Evolutionary conservation across 37 sponge, comb jelly and placozoan species (phyloP).

Genomic region (Chondrilla cf. caribensis): DNA sequence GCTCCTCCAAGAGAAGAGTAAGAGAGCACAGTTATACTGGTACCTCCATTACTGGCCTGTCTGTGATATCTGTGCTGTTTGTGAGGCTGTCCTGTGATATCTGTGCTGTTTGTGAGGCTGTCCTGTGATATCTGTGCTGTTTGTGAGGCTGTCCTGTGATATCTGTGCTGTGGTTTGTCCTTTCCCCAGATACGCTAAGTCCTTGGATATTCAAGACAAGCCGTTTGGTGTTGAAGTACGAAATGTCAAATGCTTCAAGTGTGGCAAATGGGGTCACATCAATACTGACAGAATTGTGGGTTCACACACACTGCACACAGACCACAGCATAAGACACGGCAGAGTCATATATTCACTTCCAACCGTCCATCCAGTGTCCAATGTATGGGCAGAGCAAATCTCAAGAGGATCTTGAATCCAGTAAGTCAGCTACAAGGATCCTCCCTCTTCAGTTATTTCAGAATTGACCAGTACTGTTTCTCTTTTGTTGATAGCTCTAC

Average conservation of each 20-base stretch:
- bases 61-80: no score
- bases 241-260: slow-evolving; percentile 90
- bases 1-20: slow-evolving; percentile 61
- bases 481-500: neutral
- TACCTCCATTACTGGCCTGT: no score
- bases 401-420: neutral
- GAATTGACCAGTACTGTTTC: neutral
- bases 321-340: no score
- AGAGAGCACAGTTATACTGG: no score
- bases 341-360: no score
- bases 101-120: no score
- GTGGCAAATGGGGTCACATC: slow-evolving; percentile 91
- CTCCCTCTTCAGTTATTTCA: neutral
- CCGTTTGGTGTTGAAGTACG: slow-evolving; percentile 78
- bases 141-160: no score
- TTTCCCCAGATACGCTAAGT: slow-evolving; percentile 21
- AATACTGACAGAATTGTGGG: slow-evolving; percentile 87
- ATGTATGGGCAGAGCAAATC: slow-evolving; percentile 1
- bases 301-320: no score
- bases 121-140: no score
- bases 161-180: neutral
- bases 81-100: no score
- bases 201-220: slow-evolving; percentile 28
- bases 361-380: neutral
- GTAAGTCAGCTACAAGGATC: neutral